phyloP scores from a whole-genome alignment of 1,140 invertebrate species.

The Sarcophaga bullata region DNA sequence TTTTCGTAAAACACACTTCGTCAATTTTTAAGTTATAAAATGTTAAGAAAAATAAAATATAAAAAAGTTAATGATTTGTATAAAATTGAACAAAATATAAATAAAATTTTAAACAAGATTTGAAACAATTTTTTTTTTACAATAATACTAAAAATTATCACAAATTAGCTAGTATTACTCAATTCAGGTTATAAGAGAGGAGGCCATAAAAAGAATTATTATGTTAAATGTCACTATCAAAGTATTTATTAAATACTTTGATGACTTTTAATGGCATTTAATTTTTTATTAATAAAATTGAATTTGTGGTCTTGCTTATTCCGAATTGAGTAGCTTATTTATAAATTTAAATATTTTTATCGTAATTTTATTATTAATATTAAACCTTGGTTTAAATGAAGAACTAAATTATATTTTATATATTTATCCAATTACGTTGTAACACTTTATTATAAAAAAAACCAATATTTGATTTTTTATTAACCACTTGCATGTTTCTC shows the following conservation, averaged over 20 bases:
- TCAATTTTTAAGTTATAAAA: conserved; percentile 57
- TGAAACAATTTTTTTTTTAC: conserved; percentile 36
- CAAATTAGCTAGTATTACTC: neutral
- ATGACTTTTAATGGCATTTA: too few relatives aligned
- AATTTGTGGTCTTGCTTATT: too few relatives aligned
- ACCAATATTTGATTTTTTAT: conserved; percentile 10
- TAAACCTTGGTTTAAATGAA: conserved; percentile 25
- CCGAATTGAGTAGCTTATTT: too few relatives aligned
- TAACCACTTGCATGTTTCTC: conserved; percentile 62
- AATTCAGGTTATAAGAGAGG: too few relatives aligned
- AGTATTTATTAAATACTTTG: too few relatives aligned
- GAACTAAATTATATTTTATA: conserved; percentile 27
- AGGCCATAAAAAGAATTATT: too few relatives aligned
- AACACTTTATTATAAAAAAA: conserved; percentile 37
- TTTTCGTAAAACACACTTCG: conserved; percentile 59
- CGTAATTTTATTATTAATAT: conserved; percentile 26
- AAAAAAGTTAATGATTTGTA: conserved; percentile 21
- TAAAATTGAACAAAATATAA: neutral
- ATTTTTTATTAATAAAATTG: too few relatives aligned
- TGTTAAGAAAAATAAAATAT: conserved; percentile 22
- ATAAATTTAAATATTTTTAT: too few relatives aligned
- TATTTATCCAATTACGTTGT: conserved; percentile 41
- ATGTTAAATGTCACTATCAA: too few relatives aligned
- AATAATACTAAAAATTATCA: neutral
- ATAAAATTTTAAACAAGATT: conserved; percentile 41